Evolutionary conservation across 2,888 invertebrate genomes (phyloP).

Genomic region (Gonocerus acuteangulatus): DNA sequence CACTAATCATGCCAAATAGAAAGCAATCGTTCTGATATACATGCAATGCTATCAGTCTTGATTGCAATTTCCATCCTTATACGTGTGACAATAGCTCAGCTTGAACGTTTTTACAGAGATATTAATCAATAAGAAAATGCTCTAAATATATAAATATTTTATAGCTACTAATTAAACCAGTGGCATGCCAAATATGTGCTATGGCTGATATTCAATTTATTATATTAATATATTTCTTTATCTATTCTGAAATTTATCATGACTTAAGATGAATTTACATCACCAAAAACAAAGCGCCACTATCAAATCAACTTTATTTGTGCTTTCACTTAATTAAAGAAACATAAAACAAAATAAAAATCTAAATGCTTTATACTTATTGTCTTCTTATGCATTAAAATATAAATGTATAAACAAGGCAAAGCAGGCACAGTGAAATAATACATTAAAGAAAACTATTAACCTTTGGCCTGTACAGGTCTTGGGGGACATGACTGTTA

Average conservation of each 20-base stretch:
- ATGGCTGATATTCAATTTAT: not conserved
- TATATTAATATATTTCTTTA: not conserved
- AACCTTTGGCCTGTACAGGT: conserved; percentile 88
- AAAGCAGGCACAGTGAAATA: conserved; percentile 31
- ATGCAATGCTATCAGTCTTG: not conserved
- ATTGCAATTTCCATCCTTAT: not conserved
- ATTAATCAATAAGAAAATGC: not conserved
- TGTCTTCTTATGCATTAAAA: conserved; percentile 3
- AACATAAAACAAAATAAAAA: too few species aligned
- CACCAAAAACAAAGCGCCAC: not conserved
- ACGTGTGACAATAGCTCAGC: not conserved
- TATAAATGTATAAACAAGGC: conserved; percentile 26
- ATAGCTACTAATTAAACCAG: not conserved
- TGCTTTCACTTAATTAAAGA: not conserved
- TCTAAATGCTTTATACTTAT: not conserved
- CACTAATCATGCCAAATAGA: not conserved
- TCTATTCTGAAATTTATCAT: not conserved
- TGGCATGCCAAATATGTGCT: not conserved
- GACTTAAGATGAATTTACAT: not conserved
- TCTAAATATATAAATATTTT: not conserved
- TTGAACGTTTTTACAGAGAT: not conserved
- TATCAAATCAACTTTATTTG: not conserved
- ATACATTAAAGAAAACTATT: conserved; percentile 45
- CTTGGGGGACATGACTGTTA: conserved; percentile 91
- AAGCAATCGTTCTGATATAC: conserved; percentile 1